Conservation (phyloP, 2,888 invertebrate species). For the Eupithecia tripunctaria region DNA sequence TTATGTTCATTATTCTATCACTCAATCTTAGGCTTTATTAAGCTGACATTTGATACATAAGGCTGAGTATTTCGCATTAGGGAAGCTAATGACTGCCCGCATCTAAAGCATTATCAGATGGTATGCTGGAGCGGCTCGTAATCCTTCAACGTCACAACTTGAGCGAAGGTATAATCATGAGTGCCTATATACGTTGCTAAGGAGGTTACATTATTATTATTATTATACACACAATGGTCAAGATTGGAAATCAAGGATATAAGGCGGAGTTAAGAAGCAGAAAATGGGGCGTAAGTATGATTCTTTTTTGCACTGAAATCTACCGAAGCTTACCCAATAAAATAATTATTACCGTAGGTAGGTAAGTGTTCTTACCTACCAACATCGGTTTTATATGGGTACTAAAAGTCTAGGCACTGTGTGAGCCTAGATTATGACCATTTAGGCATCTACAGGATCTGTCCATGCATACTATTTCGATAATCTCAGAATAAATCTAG, state of each 20-base stretch:
- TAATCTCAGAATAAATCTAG: background rate
- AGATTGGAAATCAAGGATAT: background rate
- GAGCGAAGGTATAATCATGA: slow-evolving; percentile 4
- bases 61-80: slow-evolving; percentile 19
- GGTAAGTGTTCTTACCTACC: too few species aligned
- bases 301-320: background rate
- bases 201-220: background rate
- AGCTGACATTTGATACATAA: slow-evolving; percentile 12
- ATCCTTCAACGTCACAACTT: slow-evolving; percentile 29
- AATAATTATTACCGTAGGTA: background rate
- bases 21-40: background rate
- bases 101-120: slow-evolving; percentile 24
- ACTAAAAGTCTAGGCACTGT: background rate
- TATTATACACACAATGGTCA: slow-evolving; percentile 3
- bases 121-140: slow-evolving; percentile 20
- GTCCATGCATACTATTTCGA: background rate
- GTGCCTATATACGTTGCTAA: background rate
- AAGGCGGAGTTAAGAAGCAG: background rate
- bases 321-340: background rate
- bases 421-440: background rate
- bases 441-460: background rate
- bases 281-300: background rate
- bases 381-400: too few species aligned
- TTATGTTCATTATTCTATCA: slow-evolving; percentile 9
- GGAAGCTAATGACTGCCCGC: slow-evolving; percentile 29